Evolutionary conservation across 2,888 invertebrate genomes (phyloP).

Genomic region (Tricholauxania praeusta): DNA sequence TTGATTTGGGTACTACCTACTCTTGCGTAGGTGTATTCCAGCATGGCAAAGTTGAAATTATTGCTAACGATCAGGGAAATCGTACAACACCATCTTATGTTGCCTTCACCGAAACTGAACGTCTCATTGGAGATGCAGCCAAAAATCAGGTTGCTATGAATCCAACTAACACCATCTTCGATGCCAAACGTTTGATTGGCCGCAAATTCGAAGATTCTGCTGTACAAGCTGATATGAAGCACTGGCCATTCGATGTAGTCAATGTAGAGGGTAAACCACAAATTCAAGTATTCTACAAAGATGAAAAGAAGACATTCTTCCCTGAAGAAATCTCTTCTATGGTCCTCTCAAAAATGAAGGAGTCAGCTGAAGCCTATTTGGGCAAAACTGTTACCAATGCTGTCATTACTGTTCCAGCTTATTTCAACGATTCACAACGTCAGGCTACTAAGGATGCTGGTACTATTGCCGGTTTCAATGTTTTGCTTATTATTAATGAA

Average conservation of each 20-base stretch:
- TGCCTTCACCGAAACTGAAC: conserved; percentile 89
- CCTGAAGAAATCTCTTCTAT: conserved; percentile 95
- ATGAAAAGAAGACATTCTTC: conserved; percentile 90
- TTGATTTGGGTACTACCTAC: conserved; percentile 96
- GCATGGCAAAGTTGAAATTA: conserved; percentile 91
- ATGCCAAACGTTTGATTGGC: conserved; percentile 96
- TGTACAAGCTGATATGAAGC: conserved; percentile 96
- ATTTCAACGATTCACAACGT: no score
- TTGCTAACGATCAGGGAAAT: conserved; percentile 92
- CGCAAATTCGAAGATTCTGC: conserved; percentile 90
- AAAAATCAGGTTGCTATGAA: conserved; percentile 92
- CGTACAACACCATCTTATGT: conserved; percentile 84
- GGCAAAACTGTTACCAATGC: conserved; percentile 91
- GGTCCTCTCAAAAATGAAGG: conserved; percentile 96
- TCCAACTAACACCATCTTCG: conserved; percentile 92
- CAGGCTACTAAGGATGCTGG: conserved; percentile 96
- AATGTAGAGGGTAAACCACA: conserved; percentile 86
- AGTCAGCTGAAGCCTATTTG: conserved; percentile 90
- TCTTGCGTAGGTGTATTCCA: conserved; percentile 95
- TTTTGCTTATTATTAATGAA: conserved; percentile 93
- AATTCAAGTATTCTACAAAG: conserved; percentile 89
- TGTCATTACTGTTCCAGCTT: conserved; percentile 92
- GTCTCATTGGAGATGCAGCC: conserved; percentile 88
- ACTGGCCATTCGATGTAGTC: conserved; percentile 94
- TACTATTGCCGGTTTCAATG: conserved; percentile 90